Base-by-base conservation (phyloP, 1,140 invertebrate species). In the Anthonomus grandis region DNA sequence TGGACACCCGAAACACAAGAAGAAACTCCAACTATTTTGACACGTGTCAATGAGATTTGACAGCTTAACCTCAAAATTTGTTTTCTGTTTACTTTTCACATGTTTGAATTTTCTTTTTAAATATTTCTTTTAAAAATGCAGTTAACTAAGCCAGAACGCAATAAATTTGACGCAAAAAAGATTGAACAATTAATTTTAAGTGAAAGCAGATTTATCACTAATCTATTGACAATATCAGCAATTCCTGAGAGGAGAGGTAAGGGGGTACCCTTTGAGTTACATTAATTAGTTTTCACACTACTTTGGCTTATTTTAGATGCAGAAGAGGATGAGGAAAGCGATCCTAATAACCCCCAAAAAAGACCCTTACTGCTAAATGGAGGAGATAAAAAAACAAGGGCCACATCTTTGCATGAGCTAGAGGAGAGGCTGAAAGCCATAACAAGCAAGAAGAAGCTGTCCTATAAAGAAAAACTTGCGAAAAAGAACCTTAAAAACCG, bases 401-500 rank as follows among this genome's bases (percentile, higher is more conserved):
- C 76, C 18, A 62, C 71, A 52, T 76, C 73, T 17, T 73, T 78
- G 34, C 67, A 73, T 46, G 78, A 80, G 59, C 59, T 81, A 21
- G 73, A 79, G 54, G 63, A 74, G 12, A 71, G 72, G 45, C 57
- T 80, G 2, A 65, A 78, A 22, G 66, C 74, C 47, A 62, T 80
- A 13, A 76, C 71, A 39, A 71, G 73, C 23, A 71, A 73, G 19
- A 79, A 76, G 61, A 75, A 74, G 15, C 51, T 79, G 5, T 71
- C 70, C 27, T 80, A 80, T 34, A 76, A 77, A 58, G 74, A 81
- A n/a, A 80, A 79, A 67, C 60, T 80, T 39, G 25, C 75, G 1
- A 81, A 80, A 53, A 81, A 79, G 54, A 73, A 66, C 21, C 61
- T 82, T 13, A 81, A 81, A 60, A 81, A 76, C 55, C 72, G 69